Percentiles rank a stretch among this genome's conserved stretches.
phyloP scores from a whole-genome alignment of 1,140 invertebrate genomes.

The Palaemon carinicauda region DNA sequence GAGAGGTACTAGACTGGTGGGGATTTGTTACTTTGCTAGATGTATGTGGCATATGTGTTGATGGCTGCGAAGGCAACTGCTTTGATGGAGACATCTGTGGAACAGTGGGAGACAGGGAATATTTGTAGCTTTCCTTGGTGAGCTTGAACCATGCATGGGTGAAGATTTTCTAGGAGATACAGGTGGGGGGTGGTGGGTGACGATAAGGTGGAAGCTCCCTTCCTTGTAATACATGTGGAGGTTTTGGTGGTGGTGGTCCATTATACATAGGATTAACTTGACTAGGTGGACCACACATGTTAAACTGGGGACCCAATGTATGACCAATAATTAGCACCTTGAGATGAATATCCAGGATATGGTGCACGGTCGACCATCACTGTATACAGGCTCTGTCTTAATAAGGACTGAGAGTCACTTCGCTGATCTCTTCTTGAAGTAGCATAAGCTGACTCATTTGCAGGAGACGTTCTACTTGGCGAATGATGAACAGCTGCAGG shows the following conservation, averaged over 20 bases:
- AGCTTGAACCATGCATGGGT: slow-evolving; percentile 35
- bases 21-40: slow-evolving; percentile 34
- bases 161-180: slow-evolving; percentile 20
- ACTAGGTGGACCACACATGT: slow-evolving; percentile 43
- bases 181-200: slow-evolving; percentile 34
- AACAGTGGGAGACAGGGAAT: not conserved
- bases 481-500: slow-evolving; percentile 11
- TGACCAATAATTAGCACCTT: not conserved
- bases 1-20: slow-evolving; percentile 20
- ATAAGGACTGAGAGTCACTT: slow-evolving; percentile 6
- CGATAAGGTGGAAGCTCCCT: slow-evolving; percentile 40
- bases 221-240: slow-evolving; percentile 20
- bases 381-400: slow-evolving; percentile 38
- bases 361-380: slow-evolving; percentile 30
- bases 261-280: slow-evolving; percentile 35
- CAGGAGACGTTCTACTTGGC: not conserved
- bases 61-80: not conserved
- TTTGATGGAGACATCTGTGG: slow-evolving; percentile 31
- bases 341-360: slow-evolving; percentile 29
- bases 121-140: slow-evolving; percentile 21
- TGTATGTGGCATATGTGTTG: slow-evolving; percentile 31
- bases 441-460: slow-evolving; percentile 21
- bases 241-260: slow-evolving; percentile 46
- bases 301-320: slow-evolving; percentile 7
- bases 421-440: slow-evolving; percentile 30